A percentile compares a stretch with the other conserved stretches of the same genome.
These are phyloP conservation scores for Drosophila emarginata DNA, from an alignment of 2,888 invertebrate species.

Conservation along the genomic window DNA sequence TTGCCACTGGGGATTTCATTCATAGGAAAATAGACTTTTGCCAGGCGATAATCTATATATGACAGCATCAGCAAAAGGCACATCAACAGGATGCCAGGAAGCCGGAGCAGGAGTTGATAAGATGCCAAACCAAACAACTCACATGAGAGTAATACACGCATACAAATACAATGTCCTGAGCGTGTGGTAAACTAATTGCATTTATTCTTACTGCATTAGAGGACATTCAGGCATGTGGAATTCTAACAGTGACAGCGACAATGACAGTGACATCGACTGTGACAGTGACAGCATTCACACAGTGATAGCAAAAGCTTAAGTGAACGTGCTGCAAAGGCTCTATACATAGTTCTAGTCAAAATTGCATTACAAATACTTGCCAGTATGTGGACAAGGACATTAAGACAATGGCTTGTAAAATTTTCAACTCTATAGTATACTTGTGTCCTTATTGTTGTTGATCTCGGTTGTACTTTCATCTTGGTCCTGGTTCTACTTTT, in stretches of 20 bases:
- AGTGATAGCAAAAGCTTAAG: conserved; percentile 34
- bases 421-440: conserved; percentile 41
- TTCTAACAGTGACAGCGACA: conserved; percentile 1
- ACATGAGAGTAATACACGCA: conserved; percentile 13
- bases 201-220: conserved; percentile 45
- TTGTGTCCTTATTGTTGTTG: conserved; percentile 25
- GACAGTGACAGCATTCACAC: conserved; percentile 23
- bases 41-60: conserved; percentile 62
- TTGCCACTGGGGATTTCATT: conserved; percentile 56
- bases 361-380: conserved; percentile 61
- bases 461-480: neutral
- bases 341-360: conserved; percentile 37
- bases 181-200: conserved; percentile 65
- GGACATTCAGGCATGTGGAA: conserved; percentile 24
- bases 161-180: conserved; percentile 14
- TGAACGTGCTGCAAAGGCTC: conserved; percentile 27
- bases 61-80: conserved; percentile 37
- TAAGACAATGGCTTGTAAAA: conserved; percentile 69
- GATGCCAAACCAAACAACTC: conserved; percentile 9
- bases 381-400: conserved; percentile 47
- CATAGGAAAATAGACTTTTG: conserved; percentile 43
- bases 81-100: conserved; percentile 13
- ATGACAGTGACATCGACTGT: conserved; percentile 45
- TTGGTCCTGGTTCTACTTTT: neutral
- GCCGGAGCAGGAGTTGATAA: conserved; percentile 33